Evolutionary conservation across 1,140 invertebrate genomes (phyloP).

Genomic region (Coboldia fuscipes): DNA sequence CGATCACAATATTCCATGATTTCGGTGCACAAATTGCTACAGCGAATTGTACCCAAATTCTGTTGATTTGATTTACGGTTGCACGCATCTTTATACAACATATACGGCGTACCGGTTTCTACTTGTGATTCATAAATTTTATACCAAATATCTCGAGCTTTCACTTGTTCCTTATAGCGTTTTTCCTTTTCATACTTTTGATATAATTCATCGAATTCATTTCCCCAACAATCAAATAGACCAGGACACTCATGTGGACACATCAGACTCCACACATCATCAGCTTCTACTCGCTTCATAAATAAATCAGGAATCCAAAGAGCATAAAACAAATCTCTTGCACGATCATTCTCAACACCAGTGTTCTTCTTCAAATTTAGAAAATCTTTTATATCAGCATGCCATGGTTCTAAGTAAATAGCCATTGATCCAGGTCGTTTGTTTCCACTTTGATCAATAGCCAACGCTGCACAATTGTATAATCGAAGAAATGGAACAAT

Average conservation of each 20-base stretch:
- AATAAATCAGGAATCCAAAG: slow-evolving; percentile 98
- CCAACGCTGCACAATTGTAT: slow-evolving; percentile 89
- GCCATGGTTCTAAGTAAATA: slow-evolving; percentile 97
- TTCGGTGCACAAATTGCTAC: slow-evolving; percentile 96
- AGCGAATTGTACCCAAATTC: slow-evolving; percentile 96
- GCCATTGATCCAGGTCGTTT: slow-evolving; percentile 98
- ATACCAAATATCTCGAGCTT: slow-evolving; percentile 81
- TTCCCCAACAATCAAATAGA: slow-evolving; percentile 78
- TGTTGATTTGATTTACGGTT: slow-evolving; percentile 97
- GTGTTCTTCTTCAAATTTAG: slow-evolving; percentile 87
- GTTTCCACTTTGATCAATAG: slow-evolving; percentile 97
- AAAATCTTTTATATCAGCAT: slow-evolving; percentile 93
- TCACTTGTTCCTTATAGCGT: slow-evolving; percentile 48
- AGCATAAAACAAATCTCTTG: slow-evolving; percentile 93
- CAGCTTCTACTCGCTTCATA: slow-evolving; percentile 83
- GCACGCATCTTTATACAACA: slow-evolving; percentile 95
- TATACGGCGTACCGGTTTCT: slow-evolving; percentile 96
- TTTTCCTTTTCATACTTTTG: slow-evolving; percentile 70
- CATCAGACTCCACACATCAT: slow-evolving; percentile 88
- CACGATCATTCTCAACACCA: slow-evolving; percentile 79
- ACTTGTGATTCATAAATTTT: slow-evolving; percentile 90
- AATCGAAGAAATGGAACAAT: slow-evolving; percentile 94
- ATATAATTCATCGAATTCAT: slow-evolving; percentile 86
- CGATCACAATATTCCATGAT: slow-evolving; percentile 82
- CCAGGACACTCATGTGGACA: slow-evolving; percentile 88